Percentiles rank a stretch among this genome's conserved stretches.
These are phyloP conservation scores for Papilio demoleus DNA, from an alignment of 2,888 invertebrate genomes.

Conservation along the genomic window DNA sequence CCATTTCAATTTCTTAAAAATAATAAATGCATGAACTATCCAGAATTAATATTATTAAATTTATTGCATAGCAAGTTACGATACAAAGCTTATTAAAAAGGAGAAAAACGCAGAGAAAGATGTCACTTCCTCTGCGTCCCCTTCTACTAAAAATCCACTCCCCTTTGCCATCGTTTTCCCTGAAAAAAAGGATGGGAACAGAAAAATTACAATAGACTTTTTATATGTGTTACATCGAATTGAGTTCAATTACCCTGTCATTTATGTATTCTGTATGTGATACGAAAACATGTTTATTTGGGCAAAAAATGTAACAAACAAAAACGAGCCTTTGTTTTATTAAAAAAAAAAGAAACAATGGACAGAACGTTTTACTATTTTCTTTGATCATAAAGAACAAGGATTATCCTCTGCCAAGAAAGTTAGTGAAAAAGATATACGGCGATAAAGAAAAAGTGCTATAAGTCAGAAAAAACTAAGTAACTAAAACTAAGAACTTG, in stretches of 20 bases:
- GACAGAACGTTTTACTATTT: slow-evolving; percentile 17
- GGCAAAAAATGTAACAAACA: not conserved
- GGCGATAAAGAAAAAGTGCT: slow-evolving; percentile 4
- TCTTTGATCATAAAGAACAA: slow-evolving; percentile 17
- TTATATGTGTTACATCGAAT: not conserved
- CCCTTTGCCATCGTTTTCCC: too few species aligned
- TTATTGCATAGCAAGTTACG: too few species aligned
- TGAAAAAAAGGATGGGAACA: not conserved
- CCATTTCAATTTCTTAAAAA: too few species aligned
- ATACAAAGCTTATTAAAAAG: too few species aligned
- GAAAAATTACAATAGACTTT: not conserved
- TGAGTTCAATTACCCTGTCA: not conserved
- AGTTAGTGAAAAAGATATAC: slow-evolving; percentile 1
- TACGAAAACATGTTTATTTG: not conserved
- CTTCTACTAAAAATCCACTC: too few species aligned
- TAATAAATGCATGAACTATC: too few species aligned
- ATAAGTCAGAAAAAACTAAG: slow-evolving; percentile 15
- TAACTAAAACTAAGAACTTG: not conserved
- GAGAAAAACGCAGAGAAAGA: too few species aligned
- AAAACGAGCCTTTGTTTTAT: slow-evolving; percentile 13
- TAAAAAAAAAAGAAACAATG: slow-evolving; percentile 8
- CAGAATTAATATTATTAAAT: too few species aligned
- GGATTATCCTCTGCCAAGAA: slow-evolving; percentile 11
- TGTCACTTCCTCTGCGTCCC: too few species aligned
- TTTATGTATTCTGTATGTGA: slow-evolving; percentile 4